Base-by-base conservation (phyloP, 92 coral and sea anemone genomes). In the Desmophyllum pertusum region DNA sequence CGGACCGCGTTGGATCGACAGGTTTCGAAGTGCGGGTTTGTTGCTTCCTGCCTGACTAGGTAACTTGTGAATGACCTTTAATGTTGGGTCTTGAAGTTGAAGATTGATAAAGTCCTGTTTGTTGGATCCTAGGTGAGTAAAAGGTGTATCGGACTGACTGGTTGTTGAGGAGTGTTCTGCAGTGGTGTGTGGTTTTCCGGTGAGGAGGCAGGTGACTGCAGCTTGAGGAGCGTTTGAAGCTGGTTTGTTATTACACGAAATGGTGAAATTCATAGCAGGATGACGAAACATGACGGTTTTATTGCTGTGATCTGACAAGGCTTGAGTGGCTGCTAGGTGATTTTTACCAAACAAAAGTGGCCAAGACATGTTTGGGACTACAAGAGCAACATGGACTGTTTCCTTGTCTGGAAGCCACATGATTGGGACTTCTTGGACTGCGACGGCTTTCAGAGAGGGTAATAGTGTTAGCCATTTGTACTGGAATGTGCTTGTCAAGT, bases 391-490 rank as follows among this genome's bases (percentile, higher is more conserved):
- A 57, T 85, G 79, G 10, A 85, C 46, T 9, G 79, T 37, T 41
- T 71, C 45, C 36, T 85, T 85, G 36, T 82, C 62, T 29, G 84
- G 89, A 11, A 42, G 64, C 89, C 89, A 85, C 23, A 68, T 37
- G 31, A 84, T 84, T 35, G 88, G 89, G 63, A 85, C 66, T 41
- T 85, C 89, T 85, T 85, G 84, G 30, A 85, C 74, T 55, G 78
- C 89, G 5, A 70, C 69, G 39, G 80, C 79, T 18, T 78, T 69
- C 59, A 85, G 59, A 67, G 66, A 64, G 29, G n/a, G 83, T 66
- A 64, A 46, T 62, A 51, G 77, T 72, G 80, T 85, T 63, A 33
- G 89, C 89, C 75, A 85, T 77, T 63, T 77, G 75, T 31, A 78
- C 81, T 76, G 88, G 74, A 65, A 76, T 57, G 37, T 83, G 88